Percentiles rank a stretch among this genome's conserved stretches.
Conservation (phyloP, 2,888 invertebrate genomes). For the Neelides folsomi region DNA sequence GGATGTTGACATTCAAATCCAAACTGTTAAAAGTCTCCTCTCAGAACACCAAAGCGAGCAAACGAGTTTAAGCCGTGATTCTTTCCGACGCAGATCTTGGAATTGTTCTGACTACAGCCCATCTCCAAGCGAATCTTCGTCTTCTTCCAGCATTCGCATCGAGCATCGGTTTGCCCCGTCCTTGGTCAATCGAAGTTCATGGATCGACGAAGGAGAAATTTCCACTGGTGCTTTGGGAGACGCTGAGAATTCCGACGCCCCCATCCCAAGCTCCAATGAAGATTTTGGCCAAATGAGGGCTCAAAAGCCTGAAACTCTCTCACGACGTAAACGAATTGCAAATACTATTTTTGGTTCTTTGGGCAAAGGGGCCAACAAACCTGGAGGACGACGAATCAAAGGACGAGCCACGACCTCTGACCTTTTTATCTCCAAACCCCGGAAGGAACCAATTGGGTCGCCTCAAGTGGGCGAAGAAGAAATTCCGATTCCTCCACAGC, state of each 20-base stretch:
- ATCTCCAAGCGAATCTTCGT: conserved; percentile 26
- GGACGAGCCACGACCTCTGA: too few species aligned
- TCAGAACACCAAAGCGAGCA: too few species aligned
- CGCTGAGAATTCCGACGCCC: conserved; percentile 31
- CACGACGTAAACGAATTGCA: conserved; percentile 14
- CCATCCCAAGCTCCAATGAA: conserved; percentile 24
- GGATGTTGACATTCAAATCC: background rate
- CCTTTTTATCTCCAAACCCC: too few species aligned
- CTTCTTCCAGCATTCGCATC: conserved; percentile 15
- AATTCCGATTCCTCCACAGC: too few species aligned
- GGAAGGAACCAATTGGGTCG: background rate
- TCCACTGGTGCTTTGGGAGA: conserved; percentile 32
- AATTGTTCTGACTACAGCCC: conserved; percentile 22
- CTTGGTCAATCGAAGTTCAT: conserved; percentile 3
- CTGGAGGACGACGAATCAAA: conserved; percentile 9
- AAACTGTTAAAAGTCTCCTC: conserved; percentile 1
- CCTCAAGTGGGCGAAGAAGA: background rate
- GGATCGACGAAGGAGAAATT: conserved; percentile 30
- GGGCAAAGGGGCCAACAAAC: conserved; percentile 34
- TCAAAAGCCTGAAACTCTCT: conserved; percentile 3
- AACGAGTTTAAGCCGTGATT: background rate
- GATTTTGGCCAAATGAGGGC: conserved; percentile 10
- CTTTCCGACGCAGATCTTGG: conserved; percentile 26
- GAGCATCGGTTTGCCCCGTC: background rate
- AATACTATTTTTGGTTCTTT: conserved; percentile 34